Evolutionary conservation across 2,113 vertebrate species (phyloP).

Genomic region (Gavialis gangeticus): DNA sequence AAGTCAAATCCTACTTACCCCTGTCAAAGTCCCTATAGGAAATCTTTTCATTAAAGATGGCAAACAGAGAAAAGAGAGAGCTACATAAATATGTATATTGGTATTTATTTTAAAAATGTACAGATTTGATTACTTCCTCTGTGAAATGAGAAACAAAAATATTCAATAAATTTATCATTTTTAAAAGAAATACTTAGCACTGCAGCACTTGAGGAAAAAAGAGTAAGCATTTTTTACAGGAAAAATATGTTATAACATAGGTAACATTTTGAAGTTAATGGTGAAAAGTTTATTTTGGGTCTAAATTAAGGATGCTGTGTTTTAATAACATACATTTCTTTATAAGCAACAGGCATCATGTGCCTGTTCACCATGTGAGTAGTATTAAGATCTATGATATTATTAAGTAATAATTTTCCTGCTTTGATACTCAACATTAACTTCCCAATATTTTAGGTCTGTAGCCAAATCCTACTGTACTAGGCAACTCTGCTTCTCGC

Average conservation of each 20-base stretch:
- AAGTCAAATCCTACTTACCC: background rate
- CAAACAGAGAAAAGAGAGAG: background rate
- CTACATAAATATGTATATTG: background rate
- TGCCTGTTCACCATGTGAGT: background rate
- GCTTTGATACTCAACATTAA: background rate
- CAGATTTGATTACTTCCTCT: background rate
- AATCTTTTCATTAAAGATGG: background rate
- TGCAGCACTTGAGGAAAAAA: background rate
- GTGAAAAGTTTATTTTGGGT: background rate
- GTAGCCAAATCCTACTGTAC: background rate
- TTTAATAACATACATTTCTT: background rate
- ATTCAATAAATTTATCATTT: background rate
- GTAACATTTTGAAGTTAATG: background rate
- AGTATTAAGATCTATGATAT: background rate
- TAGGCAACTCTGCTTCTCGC: background rate
- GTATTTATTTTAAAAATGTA: background rate
- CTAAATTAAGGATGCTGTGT: accelerated
- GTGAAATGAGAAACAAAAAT: background rate
- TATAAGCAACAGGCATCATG: background rate
- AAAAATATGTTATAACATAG: background rate
- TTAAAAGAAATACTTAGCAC: background rate
- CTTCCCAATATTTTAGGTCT: background rate
- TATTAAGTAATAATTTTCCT: background rate
- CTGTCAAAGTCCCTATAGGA: background rate
- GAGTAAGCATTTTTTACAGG: background rate